Evolutionary conservation across 1,140 invertebrate species (phyloP), one percentile per base, ranked within the genome.

Genomic region (Caligus rogercresseyi): DNA sequence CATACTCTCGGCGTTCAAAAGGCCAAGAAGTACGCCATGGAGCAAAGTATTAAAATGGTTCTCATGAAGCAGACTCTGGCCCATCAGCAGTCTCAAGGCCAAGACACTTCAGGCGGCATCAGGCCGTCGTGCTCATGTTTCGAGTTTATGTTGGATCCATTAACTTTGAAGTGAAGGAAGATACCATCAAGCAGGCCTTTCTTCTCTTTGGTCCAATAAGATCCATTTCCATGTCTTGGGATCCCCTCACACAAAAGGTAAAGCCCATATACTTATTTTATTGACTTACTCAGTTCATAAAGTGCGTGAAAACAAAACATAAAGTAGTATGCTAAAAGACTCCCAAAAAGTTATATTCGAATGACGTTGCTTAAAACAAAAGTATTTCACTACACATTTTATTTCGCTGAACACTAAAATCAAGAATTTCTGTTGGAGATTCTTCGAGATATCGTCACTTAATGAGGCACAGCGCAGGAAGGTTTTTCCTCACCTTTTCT

Each of bases 191-290:
- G 31, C 88, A 92, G 73, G 89, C 93, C n/a, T 99, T 99, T 74
- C 77, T 89, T 58, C 92, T 93, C 15, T 99, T 98, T 76, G 96
- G 96, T 61, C 95, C 96, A 13, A 98, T 99, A 69, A 98, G 98
- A 75, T 91, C 89, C 16, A 97, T 99, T 69, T 98, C 97, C 74
- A 95, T 99, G 89, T 95, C 90, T 0, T 98, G 92, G 90, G 96
- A 99, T 79, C 89, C 93, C 0, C 84, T 96, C 14, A 98, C 95
- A 1, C 93, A 97, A 75, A 98, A 57, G 55, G n/a, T n/a, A n/a
- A n/a, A n/a, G n/a, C n/a, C n/a, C n/a, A n/a, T n/a, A n/a, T n/a
- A n/a, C n/a, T n/a, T n/a, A n/a, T n/a, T n/a, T n/a, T n/a, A n/a
- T n/a, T n/a, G n/a, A n/a, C n/a, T n/a, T n/a, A n/a, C n/a, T n/a